Base-by-base conservation (phyloP, 2,113 vertebrate genomes). In the Mionectes macconnelli region DNA sequence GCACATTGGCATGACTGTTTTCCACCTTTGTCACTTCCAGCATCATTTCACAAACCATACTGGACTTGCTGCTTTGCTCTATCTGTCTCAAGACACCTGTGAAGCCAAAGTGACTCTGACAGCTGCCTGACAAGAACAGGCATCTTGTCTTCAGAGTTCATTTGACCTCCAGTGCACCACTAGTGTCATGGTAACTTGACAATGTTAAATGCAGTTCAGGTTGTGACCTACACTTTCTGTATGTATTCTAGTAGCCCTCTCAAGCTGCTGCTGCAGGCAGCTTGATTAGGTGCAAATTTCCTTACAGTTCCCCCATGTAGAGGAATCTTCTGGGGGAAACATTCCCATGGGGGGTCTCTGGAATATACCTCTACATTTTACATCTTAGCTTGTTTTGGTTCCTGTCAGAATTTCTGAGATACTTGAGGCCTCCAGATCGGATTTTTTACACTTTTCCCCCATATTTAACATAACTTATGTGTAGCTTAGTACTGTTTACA, bases 1-100 rank as follows among this genome's bases (percentile, higher is more conserved):
- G 90, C 92, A 93, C 94, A 91, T 57, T 40, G 78, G 10, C 22
- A 22, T 73, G 90, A 89, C 92, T 91, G 57, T 53, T 87, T 67
- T 81, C 81, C n/a, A 69, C 77, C 73, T 85, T 79, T 28, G 72
- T 18, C 53, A 20, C 66, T 31, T 27, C 42, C 37, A 64, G 40
- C 24, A 55, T 25, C 14, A 4, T 49, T 68, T 66, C 84, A 73
- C 57, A 88, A 79, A 27, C 57, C 49, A 14, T n/a, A 27, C 37
- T 66, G 75, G 59, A 24, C 75, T 66, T 73, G 57, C 57, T 83
- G 59, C 59, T 83, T 83, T 66, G 44, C 53, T 92, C 28, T 49
- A 0, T 72, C n/a, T 73, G 8, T 82, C 78, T 91, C 19, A 23
- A 79, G 63, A 79, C 30, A 90, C 62, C 82, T 69, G 57, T 39